Base-by-base conservation (phyloP, 2,797 vertebrate species). In the Microchirus variegatus region DNA sequence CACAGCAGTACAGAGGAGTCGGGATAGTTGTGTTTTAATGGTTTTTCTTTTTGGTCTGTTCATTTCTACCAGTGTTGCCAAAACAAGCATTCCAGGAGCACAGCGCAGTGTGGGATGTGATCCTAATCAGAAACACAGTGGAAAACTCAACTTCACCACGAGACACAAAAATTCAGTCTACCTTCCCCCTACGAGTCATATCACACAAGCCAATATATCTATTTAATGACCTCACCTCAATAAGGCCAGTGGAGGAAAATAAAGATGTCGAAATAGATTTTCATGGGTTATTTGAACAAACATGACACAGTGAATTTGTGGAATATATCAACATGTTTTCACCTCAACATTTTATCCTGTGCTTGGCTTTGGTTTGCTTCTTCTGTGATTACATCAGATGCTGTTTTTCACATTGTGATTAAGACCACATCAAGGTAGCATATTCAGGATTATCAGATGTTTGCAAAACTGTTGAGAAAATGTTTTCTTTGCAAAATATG, bases 61-160 rank as follows among this genome's bases (percentile, higher is more conserved):
- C 60, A 67, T 60, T 88, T 84, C 83, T 70, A 79, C 82, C 17
- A 59, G 41, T 36, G 9, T 74, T 87, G 92, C 93, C 92, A 94
- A 93, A 88, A 90, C 79, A 91, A 92, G 90, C 91, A 92, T 89
- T 90, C 89, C 85, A 85, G 76, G 58, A 80, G 82, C 75, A 65
- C 69, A 75, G 80, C 80, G 5, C 86, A 70, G 80, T 79, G 80
- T 81, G 82, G 82, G 85, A 85, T 90, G 80, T 77, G 89, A 90
- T 88, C 70, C 63, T 87, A 89, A 89, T 91, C 88, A 88, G 70
- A 82, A 77, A 73, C 82, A 73, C 79, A 67, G 83, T 85, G 86
- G 86, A 90, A 90, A 89, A 84, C 65, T 77, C 71, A 19, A 19
- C 76, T 70, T 71, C 45, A 60, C 70, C 18, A 61, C 35, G 35